Percentiles rank a stretch among this genome's conserved stretches.
phyloP scores from a whole-genome alignment of 2,797 vertebrate genomes.

The Sebastes nivosus region DNA sequence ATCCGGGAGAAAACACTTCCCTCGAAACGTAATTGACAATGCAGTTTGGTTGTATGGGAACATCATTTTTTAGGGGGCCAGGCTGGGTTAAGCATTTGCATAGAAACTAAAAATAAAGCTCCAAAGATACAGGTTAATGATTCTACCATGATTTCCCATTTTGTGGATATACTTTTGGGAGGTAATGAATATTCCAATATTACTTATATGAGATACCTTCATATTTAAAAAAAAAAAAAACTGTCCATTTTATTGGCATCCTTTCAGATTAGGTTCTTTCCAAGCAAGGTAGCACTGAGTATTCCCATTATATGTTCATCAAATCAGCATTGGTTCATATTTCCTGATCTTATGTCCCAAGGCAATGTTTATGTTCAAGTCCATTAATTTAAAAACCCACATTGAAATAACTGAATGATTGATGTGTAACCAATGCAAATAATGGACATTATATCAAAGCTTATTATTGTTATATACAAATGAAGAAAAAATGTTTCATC shows the following conservation, averaged over 20 bases:
- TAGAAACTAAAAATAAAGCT: not conserved
- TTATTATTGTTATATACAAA: not conserved
- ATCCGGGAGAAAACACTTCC: not conserved
- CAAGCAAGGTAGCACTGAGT: not conserved
- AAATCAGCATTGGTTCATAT: not conserved
- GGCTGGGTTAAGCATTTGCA: not conserved
- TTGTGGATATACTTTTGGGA: not conserved
- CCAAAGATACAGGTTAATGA: not conserved
- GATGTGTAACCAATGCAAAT: not conserved
- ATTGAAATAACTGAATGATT: not conserved
- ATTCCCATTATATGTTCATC: not conserved
- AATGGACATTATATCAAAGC: not conserved
- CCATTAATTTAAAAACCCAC: not conserved
- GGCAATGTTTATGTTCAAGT: not conserved
- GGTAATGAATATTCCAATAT: not conserved
- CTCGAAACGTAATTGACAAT: too few relatives aligned
- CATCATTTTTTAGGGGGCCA: too few relatives aligned
- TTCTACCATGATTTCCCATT: not conserved
- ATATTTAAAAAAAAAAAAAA: not conserved
- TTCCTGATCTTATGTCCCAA: not conserved
- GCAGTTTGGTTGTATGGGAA: too few relatives aligned
- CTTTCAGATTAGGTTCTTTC: not conserved
- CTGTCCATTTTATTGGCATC: not conserved
- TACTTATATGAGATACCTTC: not conserved
- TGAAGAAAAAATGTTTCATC: not conserved